Base-by-base conservation (phyloP, 2,888 invertebrate genomes). In the Biston betularia region DNA sequence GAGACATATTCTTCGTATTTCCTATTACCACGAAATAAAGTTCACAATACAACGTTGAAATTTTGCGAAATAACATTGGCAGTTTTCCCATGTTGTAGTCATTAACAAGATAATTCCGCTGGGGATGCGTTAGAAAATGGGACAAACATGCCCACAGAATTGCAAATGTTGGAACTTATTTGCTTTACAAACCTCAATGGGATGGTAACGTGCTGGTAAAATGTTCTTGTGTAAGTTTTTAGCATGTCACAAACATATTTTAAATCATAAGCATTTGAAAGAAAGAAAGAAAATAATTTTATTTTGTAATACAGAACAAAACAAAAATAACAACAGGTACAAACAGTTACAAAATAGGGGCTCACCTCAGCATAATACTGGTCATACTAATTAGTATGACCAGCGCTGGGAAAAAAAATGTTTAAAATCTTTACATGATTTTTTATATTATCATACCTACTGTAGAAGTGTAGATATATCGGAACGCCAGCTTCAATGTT, bases 41-140 rank as follows among this genome's bases (percentile, higher is more conserved):
- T 75, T 35, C 46, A 66, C 57, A 65, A 59, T 71, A 6, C 44
- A 42, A 40, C 15, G 35, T 52, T 14, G 57, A 65, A 63, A 55
- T 42, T 35, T 46, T 48, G 35, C 55, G 55, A 69, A 24, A 68
- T 56, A 11, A 61, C 66, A 48, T 48, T 50, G 57, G 44, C 46
- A 65, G 65, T 64, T 70, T 72, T 63, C 65, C 75, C 80, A 79
- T 83, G 80, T 46, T 83, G 83, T 84, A 78, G 72, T 74, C 79
- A 79, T 84, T 87, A 85, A 86, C 84, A 82, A 84, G 83, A 84
- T 83, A 81, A 85, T 81, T 77, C 82, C 86, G 80, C 75, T 12
- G 74, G 84, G 86, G 79, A 83, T 78, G 73, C 71, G 79, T 71
- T 80, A 79, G 80, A 79, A 81, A 82, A 82, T 83, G 79, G 78